phyloP scores from a whole-genome alignment of 2,797 vertebrate species.

The Neosilurus mollespiculum region DNA sequence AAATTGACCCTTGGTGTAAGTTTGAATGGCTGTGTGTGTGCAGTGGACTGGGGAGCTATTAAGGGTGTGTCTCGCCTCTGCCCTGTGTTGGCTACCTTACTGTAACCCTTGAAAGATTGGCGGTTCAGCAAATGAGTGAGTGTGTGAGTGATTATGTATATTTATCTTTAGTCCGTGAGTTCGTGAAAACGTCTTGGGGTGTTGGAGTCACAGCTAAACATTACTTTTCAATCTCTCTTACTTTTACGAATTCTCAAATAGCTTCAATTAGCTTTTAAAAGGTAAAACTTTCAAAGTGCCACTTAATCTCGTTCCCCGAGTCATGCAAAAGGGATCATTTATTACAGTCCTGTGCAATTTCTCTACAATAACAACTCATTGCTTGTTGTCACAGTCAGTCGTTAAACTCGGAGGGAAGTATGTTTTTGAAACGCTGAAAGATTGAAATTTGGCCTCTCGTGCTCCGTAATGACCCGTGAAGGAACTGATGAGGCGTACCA shows the following conservation, averaged over 20 bases:
- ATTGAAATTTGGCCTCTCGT: conserved; percentile 20
- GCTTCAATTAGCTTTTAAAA: background rate
- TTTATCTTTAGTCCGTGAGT: background rate
- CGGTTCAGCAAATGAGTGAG: too few species aligned
- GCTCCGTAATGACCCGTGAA: conserved; percentile 65
- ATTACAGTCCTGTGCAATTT: conserved; percentile 12
- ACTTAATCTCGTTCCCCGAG: background rate
- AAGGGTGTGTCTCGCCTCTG: too few species aligned
- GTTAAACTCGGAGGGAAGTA: conserved; percentile 37
- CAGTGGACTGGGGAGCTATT: too few species aligned
- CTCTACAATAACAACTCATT: conserved; percentile 14
- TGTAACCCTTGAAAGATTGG: too few species aligned
- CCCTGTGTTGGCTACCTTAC: too few species aligned
- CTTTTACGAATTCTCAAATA: background rate
- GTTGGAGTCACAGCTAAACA: background rate
- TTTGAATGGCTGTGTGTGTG: too few species aligned
- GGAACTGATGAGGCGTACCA: conserved; percentile 62
- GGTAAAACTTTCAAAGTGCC: background rate
- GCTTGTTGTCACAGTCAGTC: conserved; percentile 36
- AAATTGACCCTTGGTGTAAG: too few species aligned
- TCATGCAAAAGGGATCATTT: conserved; percentile 31
- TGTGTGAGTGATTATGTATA: background rate
- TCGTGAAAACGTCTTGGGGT: background rate
- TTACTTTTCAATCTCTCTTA: too few species aligned
- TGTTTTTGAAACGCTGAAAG: conserved; percentile 50